A percentile compares a stretch with the other conserved stretches of the same genome.
Evolutionary conservation across 2,888 invertebrate species (phyloP).

Genomic region (Agrotis ipsilon): DNA sequence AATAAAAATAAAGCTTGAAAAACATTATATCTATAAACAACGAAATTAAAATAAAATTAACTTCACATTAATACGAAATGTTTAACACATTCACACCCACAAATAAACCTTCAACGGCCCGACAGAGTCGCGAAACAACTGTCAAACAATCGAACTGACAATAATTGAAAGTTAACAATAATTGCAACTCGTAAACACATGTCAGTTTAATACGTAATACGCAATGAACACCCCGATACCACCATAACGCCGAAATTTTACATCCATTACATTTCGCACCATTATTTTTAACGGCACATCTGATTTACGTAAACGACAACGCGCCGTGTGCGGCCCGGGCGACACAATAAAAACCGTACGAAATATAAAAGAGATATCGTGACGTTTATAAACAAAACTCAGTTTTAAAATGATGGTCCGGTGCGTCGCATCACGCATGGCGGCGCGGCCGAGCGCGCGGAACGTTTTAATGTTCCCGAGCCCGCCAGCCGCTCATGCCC

Average conservation of each 20-base stretch:
- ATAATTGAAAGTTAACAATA: conserved; percentile 68
- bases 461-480: conserved; percentile 84
- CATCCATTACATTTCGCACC: conserved; percentile 71
- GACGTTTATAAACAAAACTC: conserved; percentile 81
- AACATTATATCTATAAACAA: background rate
- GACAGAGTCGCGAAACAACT: conserved; percentile 57
- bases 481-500: conserved; percentile 71
- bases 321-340: conserved; percentile 55
- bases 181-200: conserved; percentile 60
- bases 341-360: conserved; percentile 53
- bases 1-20: background rate
- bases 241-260: conserved; percentile 60
- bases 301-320: conserved; percentile 74
- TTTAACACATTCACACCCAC: conserved; percentile 8
- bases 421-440: conserved; percentile 78
- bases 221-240: conserved; percentile 59
- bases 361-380: conserved; percentile 70
- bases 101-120: conserved; percentile 25
- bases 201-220: conserved; percentile 61
- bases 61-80: conserved; percentile 9
- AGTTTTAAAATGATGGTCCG: conserved; percentile 83
- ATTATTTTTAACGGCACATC: conserved; percentile 81
- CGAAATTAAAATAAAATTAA: conserved; percentile 30
- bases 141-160: conserved; percentile 62
- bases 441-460: conserved; percentile 79